Evolutionary conservation across 1,140 invertebrate genomes (phyloP), one percentile per base, ranked within the genome.

Genomic region (Drosophila miranda): DNA sequence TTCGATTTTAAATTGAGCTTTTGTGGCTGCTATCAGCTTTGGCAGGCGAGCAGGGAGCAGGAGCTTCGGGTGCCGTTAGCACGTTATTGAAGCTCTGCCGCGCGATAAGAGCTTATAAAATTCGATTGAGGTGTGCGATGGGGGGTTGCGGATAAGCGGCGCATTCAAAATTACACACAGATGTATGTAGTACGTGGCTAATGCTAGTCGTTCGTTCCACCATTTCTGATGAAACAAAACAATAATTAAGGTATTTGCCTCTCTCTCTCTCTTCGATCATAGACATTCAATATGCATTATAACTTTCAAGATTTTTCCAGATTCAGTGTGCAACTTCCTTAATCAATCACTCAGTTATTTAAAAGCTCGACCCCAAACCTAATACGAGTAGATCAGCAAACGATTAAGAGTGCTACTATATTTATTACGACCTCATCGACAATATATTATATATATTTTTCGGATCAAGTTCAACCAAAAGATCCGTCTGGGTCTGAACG

Each of bases 21-120:
- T 30, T 54, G 67, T 43, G 41, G 43, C 49, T 74, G 74, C 62
- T 84, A 84, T 84, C 76, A 84, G 72, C 55, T 51, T 13, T 38
- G 34, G 23, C 3, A 23, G 23, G 34, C 9, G 34, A 38, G 9
- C 28, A 30, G 11, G 59, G 8, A 43, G 38, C 21, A 34, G 64
- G 34, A 30, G 64, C 64, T 48, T n/a, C 34, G 49, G 28, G 11
- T 61, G 67, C 61, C 72, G 79, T 83, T 83, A 71, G 79, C 80
- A 83, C 75, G 79, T 78, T 83, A 83, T 83, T 84, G 60, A 76
- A 63, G 71, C 61, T 43, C 74, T 62, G 58, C n/a, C 46, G 76
- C 14, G 23, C 60, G 73, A 82, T 81, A 81, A 80, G 75, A 69
- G 81, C 55, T 50, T 72, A 60, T 71, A 54, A 51, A 67, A 59